Evolutionary conservation across 2,113 vertebrate genomes (phyloP).

Genomic region (Dipodomys spectabilis): DNA sequence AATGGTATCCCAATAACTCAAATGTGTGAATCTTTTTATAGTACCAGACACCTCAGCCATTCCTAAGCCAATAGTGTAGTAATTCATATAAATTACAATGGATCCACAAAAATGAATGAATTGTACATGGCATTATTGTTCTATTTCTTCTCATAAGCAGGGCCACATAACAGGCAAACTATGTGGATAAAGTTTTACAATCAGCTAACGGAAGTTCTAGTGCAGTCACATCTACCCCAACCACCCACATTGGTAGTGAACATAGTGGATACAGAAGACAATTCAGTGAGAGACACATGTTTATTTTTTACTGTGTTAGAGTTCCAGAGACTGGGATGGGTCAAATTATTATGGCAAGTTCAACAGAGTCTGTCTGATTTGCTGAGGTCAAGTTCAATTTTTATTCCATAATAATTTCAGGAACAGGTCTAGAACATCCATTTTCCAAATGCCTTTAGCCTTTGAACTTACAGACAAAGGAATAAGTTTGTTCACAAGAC

Average conservation of each 20-base stretch:
- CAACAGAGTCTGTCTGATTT: background rate
- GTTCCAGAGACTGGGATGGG: background rate
- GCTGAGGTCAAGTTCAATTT: background rate
- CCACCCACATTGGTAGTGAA: background rate
- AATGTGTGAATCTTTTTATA: background rate
- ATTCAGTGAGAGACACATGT: rapidly evolving
- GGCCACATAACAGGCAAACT: no score
- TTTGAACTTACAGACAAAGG: conserved; percentile 38
- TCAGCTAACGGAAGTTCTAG: background rate
- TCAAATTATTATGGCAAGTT: background rate
- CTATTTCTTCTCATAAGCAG: background rate
- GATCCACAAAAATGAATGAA: background rate
- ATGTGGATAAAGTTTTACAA: background rate
- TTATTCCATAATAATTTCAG: background rate
- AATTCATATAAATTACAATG: background rate
- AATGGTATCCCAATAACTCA: no score
- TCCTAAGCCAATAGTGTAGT: background rate
- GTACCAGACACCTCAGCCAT: background rate
- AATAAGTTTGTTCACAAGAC: background rate
- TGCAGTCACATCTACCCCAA: background rate
- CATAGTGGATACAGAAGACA: background rate
- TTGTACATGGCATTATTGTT: background rate
- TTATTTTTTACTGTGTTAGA: background rate
- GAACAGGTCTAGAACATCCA: background rate
- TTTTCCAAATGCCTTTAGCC: background rate